Conservation (phyloP, 2,888 invertebrate genomes). For the Onthophagus sagittarius region DNA sequence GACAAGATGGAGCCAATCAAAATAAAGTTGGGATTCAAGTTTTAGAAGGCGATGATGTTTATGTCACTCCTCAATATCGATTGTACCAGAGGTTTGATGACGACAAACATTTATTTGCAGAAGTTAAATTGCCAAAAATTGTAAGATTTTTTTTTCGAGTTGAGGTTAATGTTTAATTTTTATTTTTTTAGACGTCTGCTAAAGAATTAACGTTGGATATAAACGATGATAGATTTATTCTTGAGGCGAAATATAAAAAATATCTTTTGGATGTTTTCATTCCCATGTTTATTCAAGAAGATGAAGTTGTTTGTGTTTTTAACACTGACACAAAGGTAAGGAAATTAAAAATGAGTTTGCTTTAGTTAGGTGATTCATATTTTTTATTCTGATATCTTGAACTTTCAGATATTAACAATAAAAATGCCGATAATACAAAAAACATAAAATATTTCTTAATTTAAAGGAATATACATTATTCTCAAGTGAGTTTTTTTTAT, state of each 20-base stretch:
- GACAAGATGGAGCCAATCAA: slow-evolving; percentile 31
- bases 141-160: slow-evolving; percentile 16
- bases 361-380: not conserved
- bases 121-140: slow-evolving; percentile 59
- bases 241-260: slow-evolving; percentile 59
- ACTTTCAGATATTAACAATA: slow-evolving; percentile 22
- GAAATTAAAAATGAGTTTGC: slow-evolving; percentile 6
- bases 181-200: slow-evolving; percentile 52
- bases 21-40: slow-evolving; percentile 38
- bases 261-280: slow-evolving; percentile 67
- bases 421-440: slow-evolving; percentile 16
- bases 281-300: slow-evolving; percentile 62
- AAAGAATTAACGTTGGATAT: slow-evolving; percentile 64
- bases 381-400: not conserved
- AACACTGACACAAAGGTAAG: slow-evolving; percentile 54
- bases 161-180: not conserved
- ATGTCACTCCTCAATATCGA: slow-evolving; percentile 55
- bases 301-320: slow-evolving; percentile 51
- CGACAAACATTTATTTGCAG: slow-evolving; percentile 57
- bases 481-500: not conserved
- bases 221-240: slow-evolving; percentile 70
- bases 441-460: not conserved
- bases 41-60: slow-evolving; percentile 35
- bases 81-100: slow-evolving; percentile 53
- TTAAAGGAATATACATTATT: not conserved